Base-by-base conservation (phyloP, 2,888 invertebrate genomes). In the Lycaena phlaeas region DNA sequence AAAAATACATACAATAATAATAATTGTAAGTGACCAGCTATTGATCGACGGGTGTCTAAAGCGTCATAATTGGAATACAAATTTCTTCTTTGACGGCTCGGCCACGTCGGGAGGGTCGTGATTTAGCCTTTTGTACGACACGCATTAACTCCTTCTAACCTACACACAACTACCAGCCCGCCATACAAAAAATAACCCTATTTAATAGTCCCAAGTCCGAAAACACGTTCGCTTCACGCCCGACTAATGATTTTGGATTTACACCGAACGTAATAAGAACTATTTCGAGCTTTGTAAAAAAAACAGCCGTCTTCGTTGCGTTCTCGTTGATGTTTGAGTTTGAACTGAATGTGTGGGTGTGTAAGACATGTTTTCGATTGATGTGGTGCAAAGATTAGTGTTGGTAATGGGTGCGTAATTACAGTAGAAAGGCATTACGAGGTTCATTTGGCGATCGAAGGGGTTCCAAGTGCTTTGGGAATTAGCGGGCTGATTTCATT, bases 61-160 rank as follows among this genome's bases (percentile, higher is more conserved):
- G 75, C 65, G 72, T 77, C 72, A 75, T 82, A 84, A 84, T 84
- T 82, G 79, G 76, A 81, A 78, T 81, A 82, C 82, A 81, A 82
- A 81, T 82, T 79, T 69, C 66, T 73, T 74, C 74, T 79, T 77
- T 77, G 79, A 73, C 74, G 72, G 65, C 63, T 57, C 60, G 67
- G 65, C 60, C 65, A 64, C 72, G 55, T 50, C 51, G 57, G 55
- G 56, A 73, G 73, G 72, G 72, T 74, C 74, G 78, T 82, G 82
- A 82, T 82, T 82, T 82, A 72, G 78, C 68, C 81, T 79, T 82
- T 84, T 84, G 82, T 84, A 78, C 70, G 68, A 62, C 79, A 79
- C 81, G 78, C 79, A 79, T 81, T 79, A 81, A 78, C 78, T 82
- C 79, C 81, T 81, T 79, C 73, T 68, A 66, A 67, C 69, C 72